These are phyloP conservation scores for Gallinago nigripennis DNA, from an alignment of 2,797 vertebrate genomes.

Conservation along the genomic window DNA sequence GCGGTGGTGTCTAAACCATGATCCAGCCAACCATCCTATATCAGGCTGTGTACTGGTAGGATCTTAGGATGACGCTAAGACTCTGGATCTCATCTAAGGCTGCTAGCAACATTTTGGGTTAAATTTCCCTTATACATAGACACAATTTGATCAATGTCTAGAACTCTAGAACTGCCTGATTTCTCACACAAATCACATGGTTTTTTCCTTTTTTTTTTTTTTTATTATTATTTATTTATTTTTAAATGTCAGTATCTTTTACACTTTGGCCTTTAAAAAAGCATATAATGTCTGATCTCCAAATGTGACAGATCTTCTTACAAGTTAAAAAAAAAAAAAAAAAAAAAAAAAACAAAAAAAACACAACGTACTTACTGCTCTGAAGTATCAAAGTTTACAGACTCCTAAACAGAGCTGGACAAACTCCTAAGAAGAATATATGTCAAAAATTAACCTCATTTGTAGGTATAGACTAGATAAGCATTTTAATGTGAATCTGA, in stretches of 20 bases:
- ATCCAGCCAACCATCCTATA: fast-evolving
- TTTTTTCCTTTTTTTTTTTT: neutral
- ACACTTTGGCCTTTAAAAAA: fast-evolving
- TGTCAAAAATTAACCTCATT: neutral
- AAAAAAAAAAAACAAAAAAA: no score
- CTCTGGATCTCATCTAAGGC: neutral
- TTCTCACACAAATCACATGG: neutral
- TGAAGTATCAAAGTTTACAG: neutral
- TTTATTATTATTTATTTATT: no score
- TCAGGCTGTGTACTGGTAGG: fast-evolving
- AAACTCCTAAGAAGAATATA: neutral
- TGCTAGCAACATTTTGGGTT: neutral
- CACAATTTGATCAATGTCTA: neutral
- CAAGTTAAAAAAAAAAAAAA: neutral
- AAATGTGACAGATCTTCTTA: neutral
- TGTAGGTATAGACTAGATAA: neutral
- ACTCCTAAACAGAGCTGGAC: no score
- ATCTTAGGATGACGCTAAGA: neutral
- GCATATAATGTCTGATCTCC: neutral
- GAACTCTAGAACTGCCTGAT: no score
- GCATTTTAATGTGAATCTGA: neutral
- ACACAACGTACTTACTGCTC: fast-evolving
- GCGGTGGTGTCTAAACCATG: neutral
- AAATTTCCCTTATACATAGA: neutral
- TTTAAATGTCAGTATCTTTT: neutral